Base-by-base conservation (phyloP, 35 echinoderm and acorn worm genomes). In the Heliocidaris erythrogramma region DNA sequence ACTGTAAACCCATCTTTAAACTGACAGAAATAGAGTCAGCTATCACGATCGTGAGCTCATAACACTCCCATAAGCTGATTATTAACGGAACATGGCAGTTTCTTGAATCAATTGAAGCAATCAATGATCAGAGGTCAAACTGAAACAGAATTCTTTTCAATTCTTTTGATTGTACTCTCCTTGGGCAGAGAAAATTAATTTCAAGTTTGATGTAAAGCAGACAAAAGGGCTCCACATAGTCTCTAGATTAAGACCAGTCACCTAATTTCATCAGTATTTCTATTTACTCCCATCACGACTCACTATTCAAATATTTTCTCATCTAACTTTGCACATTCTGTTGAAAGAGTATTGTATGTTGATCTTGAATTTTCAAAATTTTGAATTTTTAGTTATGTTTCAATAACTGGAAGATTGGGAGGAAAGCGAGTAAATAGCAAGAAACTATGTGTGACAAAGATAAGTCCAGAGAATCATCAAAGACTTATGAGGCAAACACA, bases 21-120 rank as follows among this genome's bases (percentile, higher is more conserved):
- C 11, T 21, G n/a, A 7, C 21, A 78, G 65, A 21, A 78, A 56
- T n/a, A 7, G 18, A n/a, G 65, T 27, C 27, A 78, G 60, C 60
- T 69, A 21, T 24, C 60, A 17, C 2, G 65, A 78, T 21, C 65
- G 65, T 78, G 65, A 78, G 18, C 65, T 27, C 65, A 78, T 78
- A 78, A 78, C 65, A 78, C 65, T 78, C 18, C 65, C 65, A 78
- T 78, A 78, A 78, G 65, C 65, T 78, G 65, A 78, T 78, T 78
- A 78, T 78, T 78, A 78, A 78, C 65, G 27, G 65, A n/a, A 78
- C 65, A 78, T 78, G 65, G 65, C 65, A 78, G 65, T 78, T 78
- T 78, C 65, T 78, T 78, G 65, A 78, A 78, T 78, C 65, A 78
- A 78, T 78, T 78, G 65, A 78, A 27, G 18, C 65, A 78, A 78